Base-by-base conservation (phyloP, 2,113 vertebrate species). In the Pogonocichla stellata region DNA sequence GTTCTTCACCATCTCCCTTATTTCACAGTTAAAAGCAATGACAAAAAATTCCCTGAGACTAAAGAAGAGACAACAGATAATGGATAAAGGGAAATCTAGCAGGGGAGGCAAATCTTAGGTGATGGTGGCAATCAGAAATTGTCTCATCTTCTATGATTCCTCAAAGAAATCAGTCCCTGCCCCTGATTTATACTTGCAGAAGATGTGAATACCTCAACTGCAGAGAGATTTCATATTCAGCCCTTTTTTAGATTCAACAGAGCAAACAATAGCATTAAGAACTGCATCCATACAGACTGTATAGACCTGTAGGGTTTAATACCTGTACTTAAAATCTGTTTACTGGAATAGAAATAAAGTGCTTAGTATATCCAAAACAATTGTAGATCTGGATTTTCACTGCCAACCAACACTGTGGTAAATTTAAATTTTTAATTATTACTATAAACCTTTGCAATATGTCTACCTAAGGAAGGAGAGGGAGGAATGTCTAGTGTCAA, bases 11-110 rank as follows among this genome's bases (percentile, higher is more conserved):
- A 53, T 70, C n/a, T 80, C 70, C 62, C 14, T 88, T 84, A 64
- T 69, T 96, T 95, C 86, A 92, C 82, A 95, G 85, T 87, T 88
- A 74, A 90, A 94, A 2, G 2, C 47, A 82, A 65, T 11, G 58
- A 93, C 66, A 51, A 67, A 90, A 86, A 58, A 33, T 65, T 92
- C 96, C 95, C 96, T 95, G 96, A 97, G 95, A 80, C 94, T 91
- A 88, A 90, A 90, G 74, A 91, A 80, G 66, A 94, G 31, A 94
- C 14, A 80, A 78, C 16, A 87, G 45, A 42, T 12, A 47, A 77
- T 1, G 3, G n/a, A 53, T 51, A 73, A 18, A 53, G 45, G 34
- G 38, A 80, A 91, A 80, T 40, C 47, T 64, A 71, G 31, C 10
- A 34, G 28, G 36, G 34, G 86, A 73, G 17, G 66, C 29, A 92